Conservation (phyloP, 2,797 vertebrate genomes). For the Aselliscus stoliczkanus region DNA sequence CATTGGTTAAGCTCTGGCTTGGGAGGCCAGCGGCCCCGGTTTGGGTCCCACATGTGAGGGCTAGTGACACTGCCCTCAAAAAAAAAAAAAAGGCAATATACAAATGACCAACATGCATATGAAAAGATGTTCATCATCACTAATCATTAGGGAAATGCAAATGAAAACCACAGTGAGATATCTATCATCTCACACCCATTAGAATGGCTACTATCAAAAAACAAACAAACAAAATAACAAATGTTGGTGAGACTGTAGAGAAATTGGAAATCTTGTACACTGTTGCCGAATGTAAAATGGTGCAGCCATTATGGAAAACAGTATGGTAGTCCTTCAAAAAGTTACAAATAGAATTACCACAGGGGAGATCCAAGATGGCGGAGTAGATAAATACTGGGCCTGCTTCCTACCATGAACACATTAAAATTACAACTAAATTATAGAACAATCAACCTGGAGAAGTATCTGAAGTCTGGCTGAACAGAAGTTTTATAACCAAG, state of each 20-base stretch:
- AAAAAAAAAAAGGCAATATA: background rate
- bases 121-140: background rate
- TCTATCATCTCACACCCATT: background rate
- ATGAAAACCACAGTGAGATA: background rate
- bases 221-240: background rate
- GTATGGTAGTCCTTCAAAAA: background rate
- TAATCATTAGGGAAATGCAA: background rate
- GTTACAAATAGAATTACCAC: background rate
- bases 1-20: no score
- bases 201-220: background rate
- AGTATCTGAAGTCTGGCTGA: no score
- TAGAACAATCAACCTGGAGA: no score
- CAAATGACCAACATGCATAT: background rate
- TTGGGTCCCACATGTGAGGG: no score
- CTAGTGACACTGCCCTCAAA: no score
- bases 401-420: no score
- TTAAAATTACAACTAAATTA: no score
- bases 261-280: background rate
- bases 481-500: no score
- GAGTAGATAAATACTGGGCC: no score
- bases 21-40: no score
- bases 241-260: background rate
- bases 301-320: background rate
- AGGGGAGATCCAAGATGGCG: no score
- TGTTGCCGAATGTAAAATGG: background rate